Evolutionary conservation across 2,888 invertebrate species (phyloP), one percentile per base, ranked within the genome.

Genomic region (Pardosa pseudoannulata): DNA sequence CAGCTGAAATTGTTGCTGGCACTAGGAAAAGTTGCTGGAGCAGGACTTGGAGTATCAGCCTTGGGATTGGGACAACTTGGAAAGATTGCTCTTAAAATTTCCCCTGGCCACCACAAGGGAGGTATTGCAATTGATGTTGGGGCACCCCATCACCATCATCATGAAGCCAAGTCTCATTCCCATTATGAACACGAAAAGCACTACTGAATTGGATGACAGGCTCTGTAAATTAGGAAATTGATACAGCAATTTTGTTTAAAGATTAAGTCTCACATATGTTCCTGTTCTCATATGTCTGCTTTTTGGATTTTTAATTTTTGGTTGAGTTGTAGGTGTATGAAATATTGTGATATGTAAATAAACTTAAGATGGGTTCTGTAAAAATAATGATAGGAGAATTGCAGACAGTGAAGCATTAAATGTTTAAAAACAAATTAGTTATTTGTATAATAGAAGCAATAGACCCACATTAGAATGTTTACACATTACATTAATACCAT

Each of bases 51-150:
- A 2, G 86, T 87, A 0, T 19, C 27, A 1, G 79, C 86, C 6
- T 31, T 87, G 1, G 86, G 79, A 16, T 50, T 87, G 9, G 65
- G 86, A 2, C 64, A 71, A 16, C 71, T 87, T 27, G 86, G 86
- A 0, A 87, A 87, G 50, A 56, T 87, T 9, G 86, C 64, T 11
- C 75, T 87, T 29, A 79, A 68, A 5, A 32, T 87, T 0, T 75
- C 74, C 0, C 86, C 79, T 13, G 50, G 62, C 0, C 86, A 87
- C 31, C n/a, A n/a, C n/a, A 86, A 86, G 16, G 75, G 71, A 5
- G 79, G 79, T 2, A 79, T 87, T 27, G 79, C 86, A 32, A 87
- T 87, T 19, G 86, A 87, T 32, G 6, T 87, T 11, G 74, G 74
- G n/a, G 64, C 68, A 3, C 19, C 16, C 3, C 64, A 64, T 29